A percentile compares a stretch with the other conserved stretches of the same genome.
phyloP scores from a whole-genome alignment of 2,888 invertebrate genomes.

The Microplitis deprimator region DNA sequence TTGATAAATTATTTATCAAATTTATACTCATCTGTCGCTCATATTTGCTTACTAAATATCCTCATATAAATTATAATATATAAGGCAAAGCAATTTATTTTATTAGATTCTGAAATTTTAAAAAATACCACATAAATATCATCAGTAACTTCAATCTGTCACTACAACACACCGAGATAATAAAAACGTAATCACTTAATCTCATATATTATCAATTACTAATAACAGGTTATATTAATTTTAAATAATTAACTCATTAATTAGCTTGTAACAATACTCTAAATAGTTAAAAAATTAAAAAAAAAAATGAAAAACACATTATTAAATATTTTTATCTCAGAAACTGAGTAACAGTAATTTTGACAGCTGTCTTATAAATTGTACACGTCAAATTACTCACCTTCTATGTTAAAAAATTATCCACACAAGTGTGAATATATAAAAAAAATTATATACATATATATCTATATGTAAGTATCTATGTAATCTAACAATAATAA shows the following conservation, averaged over 20 bases:
- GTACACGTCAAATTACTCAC: slow-evolving; percentile 35
- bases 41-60: slow-evolving; percentile 49
- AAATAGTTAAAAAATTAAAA: not conserved
- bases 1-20: slow-evolving; percentile 55
- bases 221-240: not conserved
- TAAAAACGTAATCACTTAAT: not conserved
- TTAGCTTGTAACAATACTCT: not conserved
- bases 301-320: not conserved
- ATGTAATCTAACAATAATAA: slow-evolving; percentile 2
- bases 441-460: slow-evolving; percentile 2
- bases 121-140: not conserved
- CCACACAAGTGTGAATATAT: slow-evolving; percentile 16
- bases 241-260: not conserved
- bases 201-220: not conserved
- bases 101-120: not conserved
- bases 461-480: not conserved
- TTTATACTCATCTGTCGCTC: slow-evolving; percentile 65
- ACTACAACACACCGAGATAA: not conserved
- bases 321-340: not conserved
- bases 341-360: slow-evolving; percentile 20
- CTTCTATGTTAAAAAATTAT: slow-evolving; percentile 20
- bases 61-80: slow-evolving; percentile 5
- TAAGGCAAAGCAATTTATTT: not conserved
- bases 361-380: slow-evolving; percentile 41
- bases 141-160: not conserved